Percentiles rank a stretch among this genome's conserved stretches.
These are phyloP conservation scores for Anseranas semipalmata DNA, from an alignment of 2,113 vertebrate genomes.

Conservation along the genomic window DNA sequence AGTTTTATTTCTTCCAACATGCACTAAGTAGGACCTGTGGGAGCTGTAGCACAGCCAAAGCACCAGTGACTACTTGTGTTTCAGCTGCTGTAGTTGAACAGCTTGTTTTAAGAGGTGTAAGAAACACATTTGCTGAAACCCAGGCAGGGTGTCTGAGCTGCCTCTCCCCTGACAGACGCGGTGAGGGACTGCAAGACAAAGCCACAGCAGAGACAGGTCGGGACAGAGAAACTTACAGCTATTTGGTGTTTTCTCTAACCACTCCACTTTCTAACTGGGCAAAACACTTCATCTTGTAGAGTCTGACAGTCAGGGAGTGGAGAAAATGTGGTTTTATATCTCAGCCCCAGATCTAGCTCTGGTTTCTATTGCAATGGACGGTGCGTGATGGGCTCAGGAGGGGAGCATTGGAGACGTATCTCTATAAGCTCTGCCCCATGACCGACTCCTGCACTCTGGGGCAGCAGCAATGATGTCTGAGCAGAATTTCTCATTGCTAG, in stretches of 20 bases:
- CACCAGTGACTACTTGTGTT: neutral
- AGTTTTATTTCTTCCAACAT: neutral
- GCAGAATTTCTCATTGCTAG: neutral
- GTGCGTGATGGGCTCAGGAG: neutral
- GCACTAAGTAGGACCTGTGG: accelerated
- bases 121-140: neutral
- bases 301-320: neutral
- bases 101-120: neutral
- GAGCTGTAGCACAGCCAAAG: neutral
- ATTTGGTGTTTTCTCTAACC: neutral
- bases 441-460: accelerated
- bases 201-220: neutral
- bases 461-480: neutral
- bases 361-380: neutral
- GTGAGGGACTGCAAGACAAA: neutral
- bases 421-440: neutral
- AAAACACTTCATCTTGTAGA: neutral
- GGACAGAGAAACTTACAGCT: neutral
- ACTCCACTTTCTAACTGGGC: neutral
- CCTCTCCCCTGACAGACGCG: neutral
- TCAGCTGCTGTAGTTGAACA: neutral
- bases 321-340: neutral
- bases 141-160: neutral
- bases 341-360: neutral
- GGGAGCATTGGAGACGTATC: neutral